These are phyloP conservation scores for Sympetrum striolatum DNA, from an alignment of 2,888 invertebrate species.

Conservation along the genomic window DNA sequence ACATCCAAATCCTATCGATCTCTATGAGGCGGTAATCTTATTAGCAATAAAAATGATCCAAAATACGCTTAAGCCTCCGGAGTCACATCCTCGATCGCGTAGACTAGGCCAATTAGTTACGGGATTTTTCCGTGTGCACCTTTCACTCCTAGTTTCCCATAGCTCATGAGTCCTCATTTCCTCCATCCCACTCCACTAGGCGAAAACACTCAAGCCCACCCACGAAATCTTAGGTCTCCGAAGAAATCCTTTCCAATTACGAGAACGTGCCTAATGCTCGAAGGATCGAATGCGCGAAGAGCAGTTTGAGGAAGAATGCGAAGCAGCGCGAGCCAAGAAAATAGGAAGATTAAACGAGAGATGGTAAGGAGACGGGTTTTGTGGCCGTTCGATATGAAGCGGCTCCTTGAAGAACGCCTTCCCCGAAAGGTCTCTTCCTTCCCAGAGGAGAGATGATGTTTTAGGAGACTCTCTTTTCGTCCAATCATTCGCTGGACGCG, in stretches of 20 bases:
- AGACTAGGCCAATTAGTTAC: neutral
- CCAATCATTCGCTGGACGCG: neutral
- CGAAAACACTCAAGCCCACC: neutral
- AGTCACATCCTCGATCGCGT: neutral
- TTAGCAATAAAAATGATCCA: neutral
- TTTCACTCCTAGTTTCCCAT: neutral
- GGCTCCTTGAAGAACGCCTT: neutral
- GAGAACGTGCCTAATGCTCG: neutral
- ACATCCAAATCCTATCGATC: neutral
- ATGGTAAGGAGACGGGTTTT: neutral
- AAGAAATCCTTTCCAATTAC: neutral
- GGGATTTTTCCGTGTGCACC: neutral
- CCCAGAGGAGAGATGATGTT: neutral
- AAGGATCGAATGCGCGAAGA: neutral
- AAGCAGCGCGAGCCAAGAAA: neutral
- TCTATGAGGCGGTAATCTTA: neutral
- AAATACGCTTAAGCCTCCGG: neutral
- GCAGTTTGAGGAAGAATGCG: neutral
- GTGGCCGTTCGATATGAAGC: neutral
- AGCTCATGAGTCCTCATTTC: neutral
- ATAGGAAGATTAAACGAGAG: neutral
- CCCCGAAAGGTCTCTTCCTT: neutral
- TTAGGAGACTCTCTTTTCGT: neutral
- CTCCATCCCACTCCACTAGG: neutral
- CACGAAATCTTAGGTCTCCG: neutral